Conservation (phyloP, 2,797 vertebrate genomes). For the Hyperoplus lanceolatus region DNA sequence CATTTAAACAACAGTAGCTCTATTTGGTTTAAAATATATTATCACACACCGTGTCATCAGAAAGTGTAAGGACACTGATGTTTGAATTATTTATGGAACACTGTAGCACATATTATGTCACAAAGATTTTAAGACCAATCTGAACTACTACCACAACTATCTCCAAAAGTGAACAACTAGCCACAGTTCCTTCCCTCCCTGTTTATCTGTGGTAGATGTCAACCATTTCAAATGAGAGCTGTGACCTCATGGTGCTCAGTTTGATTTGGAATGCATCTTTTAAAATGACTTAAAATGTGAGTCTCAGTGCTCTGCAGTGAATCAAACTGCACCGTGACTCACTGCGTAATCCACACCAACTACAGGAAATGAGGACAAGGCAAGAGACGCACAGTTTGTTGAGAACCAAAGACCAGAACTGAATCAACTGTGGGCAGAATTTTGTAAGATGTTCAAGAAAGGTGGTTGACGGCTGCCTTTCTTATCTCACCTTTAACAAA, state of each 20-base stretch:
- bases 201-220: neutral
- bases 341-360: slow-evolving; percentile 23
- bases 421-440: neutral
- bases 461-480: neutral
- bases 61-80: neutral
- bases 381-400: neutral
- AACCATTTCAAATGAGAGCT: slow-evolving; percentile 8
- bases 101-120: neutral
- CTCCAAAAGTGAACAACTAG: neutral
- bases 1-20: too few relatives aligned
- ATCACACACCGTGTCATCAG: neutral
- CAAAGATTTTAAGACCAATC: neutral
- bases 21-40: neutral
- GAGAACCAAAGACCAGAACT: neutral
- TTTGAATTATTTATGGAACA: neutral
- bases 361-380: slow-evolving; percentile 11
- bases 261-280: neutral
- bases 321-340: slow-evolving; percentile 51
- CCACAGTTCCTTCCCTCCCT: neutral
- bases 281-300: slow-evolving; percentile 13
- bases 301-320: slow-evolving; percentile 25
- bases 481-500: neutral
- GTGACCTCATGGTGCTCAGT: slow-evolving; percentile 8
- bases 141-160: neutral
- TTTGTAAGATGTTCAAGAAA: neutral